Conservation (phyloP, 2,797 vertebrate species). For the Tarsius wallacei region DNA sequence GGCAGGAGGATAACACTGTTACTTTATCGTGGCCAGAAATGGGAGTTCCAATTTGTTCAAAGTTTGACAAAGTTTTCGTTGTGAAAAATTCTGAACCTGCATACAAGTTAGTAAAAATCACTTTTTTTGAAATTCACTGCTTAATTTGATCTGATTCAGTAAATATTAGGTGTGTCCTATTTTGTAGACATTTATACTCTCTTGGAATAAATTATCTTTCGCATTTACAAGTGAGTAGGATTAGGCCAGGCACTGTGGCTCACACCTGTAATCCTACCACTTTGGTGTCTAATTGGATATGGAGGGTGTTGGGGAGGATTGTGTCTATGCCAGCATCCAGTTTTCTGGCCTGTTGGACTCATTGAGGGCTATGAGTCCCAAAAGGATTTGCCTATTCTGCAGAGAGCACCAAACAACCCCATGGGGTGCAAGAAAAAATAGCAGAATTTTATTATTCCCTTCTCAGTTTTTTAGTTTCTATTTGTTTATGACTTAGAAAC, state of each 20-base stretch:
- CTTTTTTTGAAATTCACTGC: conserved; percentile 29
- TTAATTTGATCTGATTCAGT: neutral
- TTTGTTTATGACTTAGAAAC: conserved; percentile 2
- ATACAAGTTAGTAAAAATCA: neutral
- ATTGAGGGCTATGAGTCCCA: neutral
- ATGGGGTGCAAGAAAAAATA: neutral
- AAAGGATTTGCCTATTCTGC: neutral
- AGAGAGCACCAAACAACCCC: neutral
- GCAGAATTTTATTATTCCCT: neutral
- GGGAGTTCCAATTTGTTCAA: neutral
- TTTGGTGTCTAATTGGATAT: neutral
- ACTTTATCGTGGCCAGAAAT: neutral
- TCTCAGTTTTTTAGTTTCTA: neutral
- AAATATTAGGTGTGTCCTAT: neutral
- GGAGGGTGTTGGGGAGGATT: neutral
- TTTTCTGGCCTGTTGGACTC: neutral
- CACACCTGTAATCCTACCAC: too few relatives aligned
- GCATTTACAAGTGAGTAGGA: neutral
- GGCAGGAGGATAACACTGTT: neutral
- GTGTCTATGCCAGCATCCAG: neutral
- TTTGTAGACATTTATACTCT: neutral
- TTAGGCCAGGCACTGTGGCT: neutral
- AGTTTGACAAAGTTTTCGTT: neutral
- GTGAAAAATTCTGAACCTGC: conserved; percentile 37
- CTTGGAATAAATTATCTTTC: conserved; percentile 47